Percentiles rank a stretch among this genome's conserved stretches.
Evolutionary conservation across 2,113 vertebrate genomes (phyloP).

Genomic region (Muntiacus muntjak): DNA sequence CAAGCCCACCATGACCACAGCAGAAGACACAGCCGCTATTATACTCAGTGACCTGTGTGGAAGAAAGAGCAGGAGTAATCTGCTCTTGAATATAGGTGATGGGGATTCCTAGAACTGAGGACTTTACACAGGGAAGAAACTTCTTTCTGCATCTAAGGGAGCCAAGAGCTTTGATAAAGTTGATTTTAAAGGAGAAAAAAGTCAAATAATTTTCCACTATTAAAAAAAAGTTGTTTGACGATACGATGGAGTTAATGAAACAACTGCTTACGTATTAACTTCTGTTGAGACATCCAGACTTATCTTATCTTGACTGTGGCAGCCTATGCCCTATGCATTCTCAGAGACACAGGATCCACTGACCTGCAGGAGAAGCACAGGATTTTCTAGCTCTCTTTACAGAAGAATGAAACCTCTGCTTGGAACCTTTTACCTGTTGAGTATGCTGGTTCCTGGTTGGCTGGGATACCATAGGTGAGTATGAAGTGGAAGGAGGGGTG

Average conservation of each 20-base stretch:
- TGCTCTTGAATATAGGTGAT: not conserved
- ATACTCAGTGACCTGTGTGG: not conserved
- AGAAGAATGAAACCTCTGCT: constrained; percentile 49
- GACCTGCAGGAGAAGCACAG: not conserved
- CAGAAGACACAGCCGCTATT: not conserved
- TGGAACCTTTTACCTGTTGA: constrained; percentile 7
- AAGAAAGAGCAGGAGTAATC: not conserved
- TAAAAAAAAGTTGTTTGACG: not conserved
- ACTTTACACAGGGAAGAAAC: not conserved
- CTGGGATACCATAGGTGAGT: constrained; percentile 44
- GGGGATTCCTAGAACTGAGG: not conserved
- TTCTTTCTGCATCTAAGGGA: not conserved
- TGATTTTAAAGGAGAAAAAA: not conserved
- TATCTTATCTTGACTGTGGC: constrained; percentile 40
- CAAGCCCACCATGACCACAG: not conserved
- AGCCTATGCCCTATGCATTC: not conserved
- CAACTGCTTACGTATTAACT: not conserved
- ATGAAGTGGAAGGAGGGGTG: not conserved
- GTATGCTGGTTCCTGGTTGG: not conserved
- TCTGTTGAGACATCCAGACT: not conserved
- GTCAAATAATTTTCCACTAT: not conserved
- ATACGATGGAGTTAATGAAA: not conserved
- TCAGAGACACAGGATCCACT: not conserved
- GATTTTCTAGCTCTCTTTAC: not conserved
- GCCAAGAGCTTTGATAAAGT: not conserved